Evolutionary conservation across 2,797 vertebrate species (phyloP).

Genomic region (Acridotheres tristis): DNA sequence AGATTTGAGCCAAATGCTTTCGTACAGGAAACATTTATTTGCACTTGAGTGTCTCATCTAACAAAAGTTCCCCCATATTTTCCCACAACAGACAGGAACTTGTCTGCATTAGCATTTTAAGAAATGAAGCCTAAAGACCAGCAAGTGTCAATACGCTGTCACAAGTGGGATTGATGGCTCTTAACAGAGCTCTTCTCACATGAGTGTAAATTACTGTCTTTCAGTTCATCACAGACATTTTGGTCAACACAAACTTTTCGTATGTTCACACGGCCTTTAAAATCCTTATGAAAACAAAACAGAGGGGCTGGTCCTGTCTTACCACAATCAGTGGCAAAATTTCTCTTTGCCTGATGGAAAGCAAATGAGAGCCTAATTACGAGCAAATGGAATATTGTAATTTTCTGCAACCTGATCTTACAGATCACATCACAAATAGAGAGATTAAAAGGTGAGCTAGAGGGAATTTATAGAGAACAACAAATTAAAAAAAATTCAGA

Average conservation of each 20-base stretch:
- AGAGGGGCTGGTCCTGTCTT: neutral
- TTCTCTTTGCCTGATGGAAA: neutral
- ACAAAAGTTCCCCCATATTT: slow-evolving; percentile 52
- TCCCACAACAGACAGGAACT: slow-evolving; percentile 57
- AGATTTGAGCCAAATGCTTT: slow-evolving; percentile 55
- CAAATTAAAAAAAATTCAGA: neutral
- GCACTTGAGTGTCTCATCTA: slow-evolving; percentile 50
- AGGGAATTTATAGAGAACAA: neutral
- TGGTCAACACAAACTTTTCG: neutral
- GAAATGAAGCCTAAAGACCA: slow-evolving; percentile 51
- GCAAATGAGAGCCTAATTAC: neutral
- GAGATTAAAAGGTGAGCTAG: neutral
- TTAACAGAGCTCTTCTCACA: slow-evolving; percentile 29
- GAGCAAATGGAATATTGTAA: neutral
- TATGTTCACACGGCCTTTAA: slow-evolving; percentile 31
- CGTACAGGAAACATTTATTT: slow-evolving; percentile 66
- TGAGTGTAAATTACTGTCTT: slow-evolving; percentile 51
- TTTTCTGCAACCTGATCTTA: neutral
- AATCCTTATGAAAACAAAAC: neutral
- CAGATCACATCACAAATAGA: neutral
- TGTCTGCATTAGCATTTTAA: slow-evolving; percentile 51
- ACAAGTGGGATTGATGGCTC: slow-evolving; percentile 19
- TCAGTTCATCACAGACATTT: slow-evolving; percentile 54
- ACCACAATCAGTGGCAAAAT: neutral
- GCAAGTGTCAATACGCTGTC: slow-evolving; percentile 38